phyloP scores from a whole-genome alignment of 2,888 invertebrate genomes.

The Dynastes tityus region DNA sequence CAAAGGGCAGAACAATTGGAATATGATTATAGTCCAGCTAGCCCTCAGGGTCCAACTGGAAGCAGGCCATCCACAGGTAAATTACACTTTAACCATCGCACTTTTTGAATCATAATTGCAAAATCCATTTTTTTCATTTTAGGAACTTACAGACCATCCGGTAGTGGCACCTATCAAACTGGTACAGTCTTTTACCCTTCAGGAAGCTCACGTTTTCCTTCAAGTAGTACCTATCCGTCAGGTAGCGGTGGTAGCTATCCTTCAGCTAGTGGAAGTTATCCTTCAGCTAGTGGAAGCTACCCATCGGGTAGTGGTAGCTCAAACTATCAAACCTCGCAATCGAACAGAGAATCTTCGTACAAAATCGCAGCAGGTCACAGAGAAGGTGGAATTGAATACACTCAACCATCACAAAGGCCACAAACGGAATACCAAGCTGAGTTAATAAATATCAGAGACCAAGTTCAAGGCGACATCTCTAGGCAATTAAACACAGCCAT shows the following conservation, averaged over 20 bases:
- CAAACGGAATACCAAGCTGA: conserved; percentile 47
- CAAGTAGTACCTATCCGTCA: background rate
- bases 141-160: conserved; percentile 14
- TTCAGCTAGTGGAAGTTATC: background rate
- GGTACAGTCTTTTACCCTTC: background rate
- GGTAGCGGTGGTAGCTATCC: background rate
- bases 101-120: background rate
- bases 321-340: conserved; percentile 29
- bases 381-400: conserved; percentile 48
- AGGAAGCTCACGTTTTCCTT: background rate
- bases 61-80: conserved; percentile 10
- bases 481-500: conserved; percentile 64
- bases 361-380: conserved; percentile 19
- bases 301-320: conserved; percentile 20
- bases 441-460: conserved; percentile 53
- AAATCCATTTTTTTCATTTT: background rate
- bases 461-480: conserved; percentile 59
- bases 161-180: background rate
- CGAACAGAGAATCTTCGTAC: conserved; percentile 27
- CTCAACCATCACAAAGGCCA: conserved; percentile 4
- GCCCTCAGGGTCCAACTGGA: background rate
- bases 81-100: too few species aligned
- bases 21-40: conserved; percentile 6
- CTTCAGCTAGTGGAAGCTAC: background rate
- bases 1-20: conserved; percentile 26